Base-by-base conservation (phyloP, 2,888 invertebrate species). In the Drosophila meridionalis region DNA sequence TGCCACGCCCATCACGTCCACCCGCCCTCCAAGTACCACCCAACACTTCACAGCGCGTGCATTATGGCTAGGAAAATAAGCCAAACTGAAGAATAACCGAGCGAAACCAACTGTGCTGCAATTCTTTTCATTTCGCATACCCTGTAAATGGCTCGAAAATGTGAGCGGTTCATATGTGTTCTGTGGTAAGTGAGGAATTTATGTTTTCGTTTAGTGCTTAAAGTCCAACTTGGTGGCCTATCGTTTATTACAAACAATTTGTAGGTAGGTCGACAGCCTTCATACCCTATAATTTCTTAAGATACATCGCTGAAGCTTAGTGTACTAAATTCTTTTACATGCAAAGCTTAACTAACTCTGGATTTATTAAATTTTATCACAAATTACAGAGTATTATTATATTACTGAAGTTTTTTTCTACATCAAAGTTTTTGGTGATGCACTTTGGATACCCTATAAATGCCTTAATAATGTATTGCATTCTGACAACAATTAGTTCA, bases 11-110 rank as follows among this genome's bases (percentile, higher is more conserved):
- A 20, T 20, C 20, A 11, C 20, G 34, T 3, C 34, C 20, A 11
- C n/a, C 26, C 28, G 45, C 34, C 52, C 20, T 26, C 32, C 12
- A 9, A 0, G 40, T 3, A 34, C 38, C 47, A 36, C 50, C 57
- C 66, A 60, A 30, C 69, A 90, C 84, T 85, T 75, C 61, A 78
- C 63, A 62, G 40, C 30, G 40, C 40, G 61, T 42, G 65, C 65
- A 78, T 80, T 83, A 77, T 81, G 76, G 72, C 53, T 65, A 63
- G 63, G 32, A 69, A 74, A 71, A 85, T 57, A 53, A 50, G 52
- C 43, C 57, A 68, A 52, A 52, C 36, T 52, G 52, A 57, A 55
- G 40, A 48, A 66, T 26, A 71, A 42, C 12, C 57, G 53, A 68
- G 42, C 45, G 28, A 48, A 53, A 58, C 30, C 32, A 65, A 80